Evolutionary conservation across 2,113 vertebrate species (phyloP), one percentile per base, ranked within the genome.

Genomic region (Perca schrenkii): DNA sequence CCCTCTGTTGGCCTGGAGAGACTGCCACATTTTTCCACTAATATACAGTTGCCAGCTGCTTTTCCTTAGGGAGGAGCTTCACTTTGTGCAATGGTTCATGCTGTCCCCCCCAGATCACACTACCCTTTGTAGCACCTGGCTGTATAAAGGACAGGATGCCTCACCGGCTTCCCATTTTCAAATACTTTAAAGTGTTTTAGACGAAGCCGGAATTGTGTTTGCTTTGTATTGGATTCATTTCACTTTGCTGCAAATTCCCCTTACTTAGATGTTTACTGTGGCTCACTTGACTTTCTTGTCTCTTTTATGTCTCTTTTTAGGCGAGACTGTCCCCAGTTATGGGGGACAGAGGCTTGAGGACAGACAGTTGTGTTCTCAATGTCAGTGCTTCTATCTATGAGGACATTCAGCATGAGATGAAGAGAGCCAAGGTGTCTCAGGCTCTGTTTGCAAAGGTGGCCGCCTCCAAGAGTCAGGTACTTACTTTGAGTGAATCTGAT

Each of bases 341-440:
- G 62, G 86, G 77, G 70, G 92, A 92, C 82, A 86, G 90, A 81
- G 87, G 86, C 58, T 63, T 93, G 88, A 92, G 91, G 91, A 82
- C 86, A 14, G 93, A 95, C 79, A 91, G 90, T 25, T 94, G 90
- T 57, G 80, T 91, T 49, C 92, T 94, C 15, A 80, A 88, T 43
- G 86, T 94, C 88, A 92, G 81, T 25, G 65, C 89, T 28, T 88
- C 91, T 4, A 95, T 95, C 90, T 94, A 95, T 4, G 93, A 93
- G 67, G 93, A 94, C 74, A 94, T 94, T 53, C 93, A 94, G 83
- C 91, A 94, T 8, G 94, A 94, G 89, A 94, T 94, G 94, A 96
- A 94, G 85, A 85, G 93, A 69, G 93, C 92, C 75, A 92, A 93
- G 73, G 94, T 95, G 68, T 94, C 94, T 22, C 94, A 93, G 82